These are phyloP conservation scores for Polypterus senegalus DNA, from an alignment of 2,113 vertebrate species.

Conservation along the genomic window DNA sequence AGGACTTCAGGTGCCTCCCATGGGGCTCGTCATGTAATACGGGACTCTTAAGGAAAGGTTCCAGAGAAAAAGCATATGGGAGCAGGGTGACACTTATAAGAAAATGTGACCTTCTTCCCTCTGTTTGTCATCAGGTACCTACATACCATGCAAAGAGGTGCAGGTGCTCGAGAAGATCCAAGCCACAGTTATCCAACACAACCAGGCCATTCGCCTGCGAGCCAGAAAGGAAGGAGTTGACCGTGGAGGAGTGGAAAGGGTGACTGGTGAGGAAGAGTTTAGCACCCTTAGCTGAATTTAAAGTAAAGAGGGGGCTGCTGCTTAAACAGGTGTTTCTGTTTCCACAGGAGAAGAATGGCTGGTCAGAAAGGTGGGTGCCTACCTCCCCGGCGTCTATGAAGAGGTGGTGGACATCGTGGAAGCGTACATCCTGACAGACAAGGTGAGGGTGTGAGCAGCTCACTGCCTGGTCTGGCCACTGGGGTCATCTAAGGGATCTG, in stretches of 20 bases:
- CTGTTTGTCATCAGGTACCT: constrained; percentile 51
- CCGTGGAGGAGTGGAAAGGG: constrained; percentile 48
- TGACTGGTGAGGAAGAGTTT: constrained; percentile 44
- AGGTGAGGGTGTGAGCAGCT: constrained; percentile 41
- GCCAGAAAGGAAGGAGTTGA: constrained; percentile 72
- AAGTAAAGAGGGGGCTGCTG: background rate
- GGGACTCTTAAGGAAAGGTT: no score
- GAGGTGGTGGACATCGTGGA: constrained; percentile 74
- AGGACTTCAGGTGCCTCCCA: no score
- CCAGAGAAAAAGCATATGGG: no score
- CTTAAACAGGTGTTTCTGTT: constrained; percentile 3
- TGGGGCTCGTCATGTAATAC: no score
- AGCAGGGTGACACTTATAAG: background rate
- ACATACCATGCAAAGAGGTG: constrained; percentile 78
- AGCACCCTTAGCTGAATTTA: background rate
- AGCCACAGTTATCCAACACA: constrained; percentile 67
- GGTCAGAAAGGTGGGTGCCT: constrained; percentile 70
- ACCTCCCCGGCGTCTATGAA: constrained; percentile 73
- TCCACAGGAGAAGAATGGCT: constrained; percentile 78
- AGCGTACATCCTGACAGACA: constrained; percentile 76
- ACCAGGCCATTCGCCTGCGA: constrained; percentile 73
- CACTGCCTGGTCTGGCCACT: no score
- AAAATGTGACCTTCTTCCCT: background rate
- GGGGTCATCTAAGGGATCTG: fast-evolving
- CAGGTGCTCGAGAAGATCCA: constrained; percentile 65